phyloP scores from a whole-genome alignment of 2,113 vertebrate genomes.

The Mobula hypostoma region DNA sequence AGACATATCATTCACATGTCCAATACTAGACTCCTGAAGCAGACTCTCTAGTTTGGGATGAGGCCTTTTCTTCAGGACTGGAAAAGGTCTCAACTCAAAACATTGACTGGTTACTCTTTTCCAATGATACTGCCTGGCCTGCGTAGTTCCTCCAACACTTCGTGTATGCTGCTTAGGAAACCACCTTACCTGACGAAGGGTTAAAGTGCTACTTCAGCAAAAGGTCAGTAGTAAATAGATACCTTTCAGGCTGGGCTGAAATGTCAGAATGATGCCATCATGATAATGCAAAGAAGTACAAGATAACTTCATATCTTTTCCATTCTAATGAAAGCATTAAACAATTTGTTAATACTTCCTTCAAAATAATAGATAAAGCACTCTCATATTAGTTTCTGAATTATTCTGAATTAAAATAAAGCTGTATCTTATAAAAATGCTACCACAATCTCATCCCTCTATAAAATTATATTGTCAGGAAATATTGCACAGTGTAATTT shows the following conservation, averaged over 20 bases:
- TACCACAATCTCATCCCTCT: neutral
- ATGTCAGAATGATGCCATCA: neutral
- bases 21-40: too few species aligned
- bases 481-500: slow-evolving; percentile 10
- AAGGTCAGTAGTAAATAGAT: neutral
- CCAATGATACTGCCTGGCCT: too few species aligned
- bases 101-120: too few species aligned
- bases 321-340: neutral
- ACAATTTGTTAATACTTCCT: neutral
- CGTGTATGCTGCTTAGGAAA: neutral
- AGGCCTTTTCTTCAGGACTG: too few species aligned
- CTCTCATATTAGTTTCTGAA: neutral
- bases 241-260: neutral
- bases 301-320: neutral
- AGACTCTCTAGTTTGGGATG: too few species aligned
- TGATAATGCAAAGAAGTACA: neutral
- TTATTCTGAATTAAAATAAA: neutral
- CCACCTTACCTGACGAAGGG: neutral
- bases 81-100: too few species aligned
- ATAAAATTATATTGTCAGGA: neutral
- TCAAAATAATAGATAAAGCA: neutral
- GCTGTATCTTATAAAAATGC: neutral
- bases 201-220: neutral
- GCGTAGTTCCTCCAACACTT: too few species aligned
- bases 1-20: too few species aligned